Conservation (phyloP, 2,113 vertebrate genomes). For the Tinamus guttatus region DNA sequence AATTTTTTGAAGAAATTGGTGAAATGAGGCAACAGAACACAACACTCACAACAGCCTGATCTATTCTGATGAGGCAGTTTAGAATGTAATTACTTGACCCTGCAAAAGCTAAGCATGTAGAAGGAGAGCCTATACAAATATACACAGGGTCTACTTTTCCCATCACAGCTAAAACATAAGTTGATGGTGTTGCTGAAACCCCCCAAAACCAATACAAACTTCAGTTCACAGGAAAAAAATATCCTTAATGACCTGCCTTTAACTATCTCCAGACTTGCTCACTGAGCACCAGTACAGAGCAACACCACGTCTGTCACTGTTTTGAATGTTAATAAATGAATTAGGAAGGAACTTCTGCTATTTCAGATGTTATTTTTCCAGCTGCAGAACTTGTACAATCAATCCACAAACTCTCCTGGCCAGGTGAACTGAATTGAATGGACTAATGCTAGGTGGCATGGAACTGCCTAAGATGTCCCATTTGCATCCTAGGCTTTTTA, state of each 20-base stretch:
- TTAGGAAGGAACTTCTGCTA: background rate
- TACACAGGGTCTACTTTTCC: background rate
- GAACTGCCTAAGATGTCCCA: background rate
- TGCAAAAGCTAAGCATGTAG: background rate
- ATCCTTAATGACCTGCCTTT: background rate
- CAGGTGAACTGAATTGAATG: background rate
- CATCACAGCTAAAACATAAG: background rate
- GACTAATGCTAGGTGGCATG: background rate
- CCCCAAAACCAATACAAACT: background rate
- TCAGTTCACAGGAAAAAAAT: background rate
- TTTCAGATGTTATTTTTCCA: background rate
- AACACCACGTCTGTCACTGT: background rate
- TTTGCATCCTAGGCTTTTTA: conserved; percentile 12
- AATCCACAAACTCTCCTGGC: background rate
- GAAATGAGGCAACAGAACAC: background rate
- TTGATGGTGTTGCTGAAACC: background rate
- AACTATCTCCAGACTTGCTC: background rate
- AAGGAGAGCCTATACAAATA: accelerated
- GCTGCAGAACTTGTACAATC: background rate
- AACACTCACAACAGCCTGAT: background rate
- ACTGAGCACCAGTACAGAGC: background rate
- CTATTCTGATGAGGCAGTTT: background rate
- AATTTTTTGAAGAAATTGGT: background rate
- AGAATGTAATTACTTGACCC: background rate
- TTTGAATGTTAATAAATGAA: conserved; percentile 1